Percentiles rank a stretch among this genome's conserved stretches.
phyloP scores from a whole-genome alignment of 1,140 invertebrate genomes.

The Drosophila baimaii region DNA sequence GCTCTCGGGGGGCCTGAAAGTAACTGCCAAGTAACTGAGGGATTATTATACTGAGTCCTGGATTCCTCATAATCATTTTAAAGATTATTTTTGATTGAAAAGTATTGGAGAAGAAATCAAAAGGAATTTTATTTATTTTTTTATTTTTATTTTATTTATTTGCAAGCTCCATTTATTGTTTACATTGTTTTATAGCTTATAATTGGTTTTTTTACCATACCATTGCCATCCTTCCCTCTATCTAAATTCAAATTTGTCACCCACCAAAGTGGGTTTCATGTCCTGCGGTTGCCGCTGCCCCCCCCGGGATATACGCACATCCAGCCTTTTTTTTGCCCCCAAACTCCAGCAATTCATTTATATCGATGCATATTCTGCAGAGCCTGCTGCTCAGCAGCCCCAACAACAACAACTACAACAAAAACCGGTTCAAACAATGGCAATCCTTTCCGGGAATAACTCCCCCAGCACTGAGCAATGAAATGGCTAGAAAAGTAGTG shows the following conservation, averaged over 20 bases:
- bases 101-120: background rate
- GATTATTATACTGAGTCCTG: background rate
- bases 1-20: background rate
- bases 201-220: too few species aligned
- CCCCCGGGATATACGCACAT: constrained; percentile 11
- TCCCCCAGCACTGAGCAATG: constrained; percentile 2
- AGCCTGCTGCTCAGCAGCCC: constrained; percentile 32
- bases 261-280: constrained; percentile 12
- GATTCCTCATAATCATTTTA: background rate
- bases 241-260: constrained; percentile 38
- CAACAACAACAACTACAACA: constrained; percentile 33
- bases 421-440: constrained; percentile 44
- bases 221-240: background rate
- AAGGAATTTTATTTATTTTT: background rate
- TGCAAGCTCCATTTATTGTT: too few species aligned
- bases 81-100: constrained; percentile 6
- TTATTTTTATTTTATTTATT: too few species aligned
- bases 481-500: background rate
- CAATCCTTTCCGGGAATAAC: constrained; percentile 29
- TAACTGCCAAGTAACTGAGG: constrained; percentile 4
- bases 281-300: background rate
- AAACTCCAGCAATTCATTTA: constrained; percentile 50
- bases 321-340: constrained; percentile 22
- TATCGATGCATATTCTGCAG: constrained; percentile 52
- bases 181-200: too few species aligned